These are phyloP conservation scores for Agriotes lineatus DNA, from an alignment of 2,888 invertebrate genomes.

Conservation along the genomic window DNA sequence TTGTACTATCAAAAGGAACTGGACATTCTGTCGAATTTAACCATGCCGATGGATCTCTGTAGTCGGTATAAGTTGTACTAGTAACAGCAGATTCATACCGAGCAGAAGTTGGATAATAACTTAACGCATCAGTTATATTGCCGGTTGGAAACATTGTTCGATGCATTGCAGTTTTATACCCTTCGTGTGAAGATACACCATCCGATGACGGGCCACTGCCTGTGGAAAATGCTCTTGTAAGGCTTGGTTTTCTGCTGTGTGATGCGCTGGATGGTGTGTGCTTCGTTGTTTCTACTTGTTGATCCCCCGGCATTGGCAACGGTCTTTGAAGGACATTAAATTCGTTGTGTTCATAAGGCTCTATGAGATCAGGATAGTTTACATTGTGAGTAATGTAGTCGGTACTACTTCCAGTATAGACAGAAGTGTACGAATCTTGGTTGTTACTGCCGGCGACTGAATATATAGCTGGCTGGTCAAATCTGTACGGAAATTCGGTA, in stretches of 20 bases:
- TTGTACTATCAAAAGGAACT: slow-evolving; percentile 69
- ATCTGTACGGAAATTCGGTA: slow-evolving; percentile 66
- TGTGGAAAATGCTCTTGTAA: slow-evolving; percentile 73
- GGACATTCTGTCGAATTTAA: slow-evolving; percentile 65
- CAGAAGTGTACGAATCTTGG: slow-evolving; percentile 79
- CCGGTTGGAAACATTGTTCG: slow-evolving; percentile 79
- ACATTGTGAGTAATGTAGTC: slow-evolving; percentile 73
- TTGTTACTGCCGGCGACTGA: slow-evolving; percentile 81
- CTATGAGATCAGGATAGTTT: slow-evolving; percentile 77
- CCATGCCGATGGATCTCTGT: slow-evolving; percentile 69
- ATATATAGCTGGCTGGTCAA: slow-evolving; percentile 77
- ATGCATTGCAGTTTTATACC: slow-evolving; percentile 74
- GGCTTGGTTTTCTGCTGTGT: slow-evolving; percentile 57
- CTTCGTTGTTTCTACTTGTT: slow-evolving; percentile 70
- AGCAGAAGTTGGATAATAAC: slow-evolving; percentile 83
- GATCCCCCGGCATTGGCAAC: slow-evolving; percentile 71
- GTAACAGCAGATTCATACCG: slow-evolving; percentile 70
- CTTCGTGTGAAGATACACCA: slow-evolving; percentile 73
- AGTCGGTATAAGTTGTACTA: slow-evolving; percentile 70
- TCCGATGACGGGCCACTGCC: slow-evolving; percentile 65
- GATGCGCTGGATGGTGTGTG: slow-evolving; percentile 61
- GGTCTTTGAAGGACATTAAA: slow-evolving; percentile 66
- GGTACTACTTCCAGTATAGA: slow-evolving; percentile 78
- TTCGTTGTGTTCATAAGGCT: slow-evolving; percentile 70
- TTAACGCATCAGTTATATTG: slow-evolving; percentile 82